These are phyloP conservation scores for Choristoneura fumiferana DNA, from an alignment of 1,140 invertebrate genomes.

Conservation along the genomic window DNA sequence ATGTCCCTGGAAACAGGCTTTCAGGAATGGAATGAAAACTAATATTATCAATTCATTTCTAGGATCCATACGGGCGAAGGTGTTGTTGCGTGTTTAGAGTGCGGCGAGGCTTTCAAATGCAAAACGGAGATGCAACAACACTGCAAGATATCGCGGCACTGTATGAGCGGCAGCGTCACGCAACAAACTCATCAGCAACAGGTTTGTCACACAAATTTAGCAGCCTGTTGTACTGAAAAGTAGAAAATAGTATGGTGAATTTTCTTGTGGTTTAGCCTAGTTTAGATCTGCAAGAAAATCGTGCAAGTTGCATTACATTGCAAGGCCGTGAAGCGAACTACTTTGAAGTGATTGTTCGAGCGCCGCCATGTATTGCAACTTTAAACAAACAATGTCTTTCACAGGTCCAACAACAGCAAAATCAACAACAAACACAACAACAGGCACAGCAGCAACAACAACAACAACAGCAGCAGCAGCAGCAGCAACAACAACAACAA, in stretches of 20 bases:
- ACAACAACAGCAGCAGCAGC: constrained; percentile 33
- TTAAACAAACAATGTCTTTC: constrained; percentile 33
- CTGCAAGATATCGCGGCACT: constrained; percentile 82
- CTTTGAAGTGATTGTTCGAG: no score
- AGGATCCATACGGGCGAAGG: constrained; percentile 70
- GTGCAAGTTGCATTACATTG: no score
- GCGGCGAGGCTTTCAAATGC: constrained; percentile 86
- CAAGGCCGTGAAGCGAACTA: no score
- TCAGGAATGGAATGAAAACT: no score
- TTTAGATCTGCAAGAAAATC: no score
- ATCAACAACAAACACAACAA: constrained; percentile 46
- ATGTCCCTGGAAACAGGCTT: no score
- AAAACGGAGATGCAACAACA: constrained; percentile 85
- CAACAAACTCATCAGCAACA: constrained; percentile 42
- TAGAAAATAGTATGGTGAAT: no score
- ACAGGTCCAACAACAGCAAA: constrained; percentile 39
- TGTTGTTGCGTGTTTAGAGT: constrained; percentile 83
- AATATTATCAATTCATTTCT: constrained; percentile 24
- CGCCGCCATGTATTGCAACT: no score
- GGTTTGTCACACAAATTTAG: constrained; percentile 31
- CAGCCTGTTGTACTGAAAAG: no score
- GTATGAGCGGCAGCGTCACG: constrained; percentile 34
- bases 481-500: constrained; percentile 50
- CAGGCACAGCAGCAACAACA: constrained; percentile 35
- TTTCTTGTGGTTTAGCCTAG: no score